Conservation (phyloP, 2,113 vertebrate genomes). For the Okapia johnstoni region DNA sequence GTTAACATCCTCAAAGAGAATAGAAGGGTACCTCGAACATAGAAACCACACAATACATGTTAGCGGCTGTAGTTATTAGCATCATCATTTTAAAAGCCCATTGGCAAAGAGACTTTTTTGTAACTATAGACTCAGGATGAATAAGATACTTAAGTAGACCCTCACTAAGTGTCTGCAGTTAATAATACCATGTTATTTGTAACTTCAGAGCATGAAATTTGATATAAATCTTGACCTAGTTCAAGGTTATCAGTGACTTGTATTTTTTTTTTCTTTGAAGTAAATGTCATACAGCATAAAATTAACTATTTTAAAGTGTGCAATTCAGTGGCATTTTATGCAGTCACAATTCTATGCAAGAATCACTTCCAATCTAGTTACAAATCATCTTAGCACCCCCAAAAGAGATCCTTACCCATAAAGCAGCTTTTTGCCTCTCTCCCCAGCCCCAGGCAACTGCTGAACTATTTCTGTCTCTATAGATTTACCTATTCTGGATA, state of each 20-base stretch:
- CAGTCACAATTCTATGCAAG: neutral
- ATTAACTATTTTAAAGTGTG: neutral
- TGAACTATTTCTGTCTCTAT: neutral
- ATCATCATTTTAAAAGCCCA: neutral
- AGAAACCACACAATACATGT: no score
- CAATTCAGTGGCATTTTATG: neutral
- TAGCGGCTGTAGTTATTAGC: neutral
- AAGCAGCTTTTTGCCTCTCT: neutral
- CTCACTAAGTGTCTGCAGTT: neutral
- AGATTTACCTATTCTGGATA: neutral
- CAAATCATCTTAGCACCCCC: neutral
- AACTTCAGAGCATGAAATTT: neutral
- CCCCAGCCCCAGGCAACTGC: fast-evolving
- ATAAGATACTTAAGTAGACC: neutral
- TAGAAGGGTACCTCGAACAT: neutral
- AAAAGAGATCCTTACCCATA: neutral
- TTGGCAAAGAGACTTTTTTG: neutral
- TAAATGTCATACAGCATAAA: neutral
- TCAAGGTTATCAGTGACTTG: neutral
- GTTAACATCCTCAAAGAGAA: neutral
- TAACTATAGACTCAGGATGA: neutral
- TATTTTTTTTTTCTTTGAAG: neutral
- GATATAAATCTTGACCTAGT: neutral
- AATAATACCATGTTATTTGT: neutral
- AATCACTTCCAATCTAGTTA: neutral